Base-by-base conservation (phyloP, 2,113 vertebrate species). In the Gorsachius goisagi region DNA sequence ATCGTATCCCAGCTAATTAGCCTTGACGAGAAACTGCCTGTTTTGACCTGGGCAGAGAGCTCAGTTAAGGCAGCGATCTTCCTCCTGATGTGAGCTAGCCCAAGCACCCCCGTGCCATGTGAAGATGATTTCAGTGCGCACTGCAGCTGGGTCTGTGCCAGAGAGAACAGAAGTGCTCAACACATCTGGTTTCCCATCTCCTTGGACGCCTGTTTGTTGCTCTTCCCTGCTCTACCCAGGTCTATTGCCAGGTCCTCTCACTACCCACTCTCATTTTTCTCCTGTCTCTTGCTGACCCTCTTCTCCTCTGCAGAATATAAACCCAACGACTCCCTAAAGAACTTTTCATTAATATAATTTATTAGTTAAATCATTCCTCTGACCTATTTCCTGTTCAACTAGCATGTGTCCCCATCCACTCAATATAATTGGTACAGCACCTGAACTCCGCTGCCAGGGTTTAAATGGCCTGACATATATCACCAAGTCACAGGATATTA, bases 401-500 rank as follows among this genome's bases (percentile, higher is more conserved):
- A 81, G 52, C 72, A 15, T 74, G 73, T 90, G 64, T 95, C 73
- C 60, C 69, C 9, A 8, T 92, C 88, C 86, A 87, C 95, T 93
- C 90, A 75, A 20, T 81, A 56, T 94, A 95, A 95, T 88, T 94
- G 90, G 88, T 91, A 64, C 53, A 81, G 90, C 80, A 94, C 90
- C 93, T 97, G 96, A 96, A 96, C 92, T 90, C 86, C 13, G 2
- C 85, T 89, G 88, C 64, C 0, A 3, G 69, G 35, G 86, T 90
- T 97, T 93, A 96, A 97, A 94, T 90, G 86, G 86, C 73, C 92
- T 92, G 92, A 93, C 85, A 96, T 95, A 90, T 85, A 97, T 96
- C 96, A 96, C 80, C 81, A 92, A 94, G 94, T 93, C 97, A 95
- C 69, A 94, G 95, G 92, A 95, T 97, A 97, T 97, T 96, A 97